Conservation (phyloP, 2,113 vertebrate genomes). For the Phaethon lepturus region DNA sequence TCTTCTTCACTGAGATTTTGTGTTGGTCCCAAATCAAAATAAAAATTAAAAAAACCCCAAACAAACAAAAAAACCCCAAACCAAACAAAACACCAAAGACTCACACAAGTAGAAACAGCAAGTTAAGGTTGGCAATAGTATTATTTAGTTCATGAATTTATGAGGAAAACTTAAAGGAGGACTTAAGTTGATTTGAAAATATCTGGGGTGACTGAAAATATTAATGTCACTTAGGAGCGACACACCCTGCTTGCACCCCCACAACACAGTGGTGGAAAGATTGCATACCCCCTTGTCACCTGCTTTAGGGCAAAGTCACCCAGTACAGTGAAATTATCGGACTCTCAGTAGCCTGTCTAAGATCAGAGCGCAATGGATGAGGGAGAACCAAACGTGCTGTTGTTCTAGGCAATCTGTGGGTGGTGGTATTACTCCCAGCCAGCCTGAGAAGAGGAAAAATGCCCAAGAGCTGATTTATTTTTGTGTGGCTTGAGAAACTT, state of each 20-base stretch:
- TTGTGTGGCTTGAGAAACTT: background rate
- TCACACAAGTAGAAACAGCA: background rate
- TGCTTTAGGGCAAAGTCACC: background rate
- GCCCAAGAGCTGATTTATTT: background rate
- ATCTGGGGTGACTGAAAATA: background rate
- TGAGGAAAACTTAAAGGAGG: background rate
- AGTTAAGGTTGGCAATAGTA: background rate
- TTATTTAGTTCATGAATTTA: background rate
- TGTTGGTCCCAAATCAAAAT: background rate
- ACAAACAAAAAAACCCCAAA: background rate
- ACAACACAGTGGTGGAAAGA: accelerated
- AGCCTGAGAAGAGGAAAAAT: background rate
- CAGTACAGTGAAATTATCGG: background rate
- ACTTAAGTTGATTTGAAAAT: background rate
- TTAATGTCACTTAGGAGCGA: background rate
- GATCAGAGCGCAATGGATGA: background rate
- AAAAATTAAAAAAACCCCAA: background rate
- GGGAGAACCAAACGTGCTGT: accelerated
- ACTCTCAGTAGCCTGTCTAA: background rate
- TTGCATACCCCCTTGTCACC: background rate
- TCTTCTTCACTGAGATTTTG: background rate
- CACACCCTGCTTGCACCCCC: background rate
- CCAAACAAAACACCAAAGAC: background rate
- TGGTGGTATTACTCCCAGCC: background rate
- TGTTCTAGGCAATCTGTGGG: background rate